Evolutionary conservation across 1,140 invertebrate genomes (phyloP), one percentile per base, ranked within the genome.

Genomic region (Cylas formicarius): DNA sequence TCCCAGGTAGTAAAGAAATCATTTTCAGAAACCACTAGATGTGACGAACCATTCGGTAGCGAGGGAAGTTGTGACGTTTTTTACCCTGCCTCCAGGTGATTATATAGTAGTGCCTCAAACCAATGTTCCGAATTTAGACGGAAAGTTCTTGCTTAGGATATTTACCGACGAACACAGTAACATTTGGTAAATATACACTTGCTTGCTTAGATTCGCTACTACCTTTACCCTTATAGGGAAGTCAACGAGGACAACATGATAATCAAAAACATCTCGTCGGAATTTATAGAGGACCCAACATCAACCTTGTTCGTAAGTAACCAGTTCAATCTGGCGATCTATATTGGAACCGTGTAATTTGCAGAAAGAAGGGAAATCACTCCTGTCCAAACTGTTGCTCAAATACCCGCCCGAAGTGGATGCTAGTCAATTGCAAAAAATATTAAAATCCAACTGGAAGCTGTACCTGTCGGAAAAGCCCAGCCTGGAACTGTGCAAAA

Each of bases 21-120:
- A 16, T 35, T 67, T 68, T 16, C 61, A 80, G 72, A 72, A 73
- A 64, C 77, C 80, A 6, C 63, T 84, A 48, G 80, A 83, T 60
- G 78, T 80, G 27, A 80, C 80, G 20, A 77, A 78, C 55, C 76
- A 80, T 66, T 76, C 77, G 0, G 66, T 80, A 14, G 74, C 79
- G 7, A 67, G 82, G 52, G 82, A 86, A 68, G 78, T 84, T 20
- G 77, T 73, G 3, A 84, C 82, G 21, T 82, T 86, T 64, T 81
- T 86, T 63, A 78, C 81, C 13, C 66, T 86, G 45, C 80, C 80
- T 20, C 76, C 83, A 11, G 84, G 84, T 3, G 79, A 84, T 60
- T 86, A 85, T 64, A 76, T 86, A 27, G 75, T 86, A n/a, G 76
- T 88, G 34, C 83, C 84, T 22, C 82, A 84, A 68, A 82, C 82